Conservation (phyloP, 2,888 invertebrate genomes). For the Drosophila austrosaltans region DNA sequence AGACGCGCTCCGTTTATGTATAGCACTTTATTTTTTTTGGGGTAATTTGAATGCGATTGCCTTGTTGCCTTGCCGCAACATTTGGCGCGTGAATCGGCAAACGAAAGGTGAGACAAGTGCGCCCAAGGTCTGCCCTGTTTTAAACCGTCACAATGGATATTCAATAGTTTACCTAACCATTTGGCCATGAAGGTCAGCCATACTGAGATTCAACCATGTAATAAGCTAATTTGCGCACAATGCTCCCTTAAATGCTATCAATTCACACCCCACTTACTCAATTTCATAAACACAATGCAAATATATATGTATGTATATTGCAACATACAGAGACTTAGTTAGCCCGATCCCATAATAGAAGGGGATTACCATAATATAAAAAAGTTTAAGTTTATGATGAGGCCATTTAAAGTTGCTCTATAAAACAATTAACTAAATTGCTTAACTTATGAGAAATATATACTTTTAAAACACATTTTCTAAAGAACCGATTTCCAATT, state of each 20-base stretch:
- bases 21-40: conserved; percentile 41
- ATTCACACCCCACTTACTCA: conserved; percentile 16
- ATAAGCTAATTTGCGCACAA: conserved; percentile 34
- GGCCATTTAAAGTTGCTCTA: not conserved
- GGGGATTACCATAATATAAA: not conserved
- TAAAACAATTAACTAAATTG: not conserved
- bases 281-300: conserved; percentile 4
- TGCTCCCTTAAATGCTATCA: conserved; percentile 15
- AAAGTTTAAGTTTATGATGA: not conserved
- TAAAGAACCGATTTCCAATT: not conserved
- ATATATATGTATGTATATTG: not conserved
- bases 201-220: conserved; percentile 41
- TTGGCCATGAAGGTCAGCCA: conserved; percentile 56
- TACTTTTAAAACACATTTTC: not conserved
- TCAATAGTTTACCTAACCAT: conserved; percentile 33
- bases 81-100: conserved; percentile 62
- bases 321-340: not conserved
- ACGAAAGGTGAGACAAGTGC: conserved; percentile 69
- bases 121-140: conserved; percentile 55
- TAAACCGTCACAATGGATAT: conserved; percentile 36
- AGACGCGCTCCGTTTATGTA: conserved; percentile 64
- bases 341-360: not conserved
- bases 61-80: conserved; percentile 27
- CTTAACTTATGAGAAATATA: too few species aligned
- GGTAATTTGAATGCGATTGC: conserved; percentile 59